These are phyloP conservation scores for Resseliella maxima DNA, from an alignment of 2,888 invertebrate genomes.

Conservation along the genomic window DNA sequence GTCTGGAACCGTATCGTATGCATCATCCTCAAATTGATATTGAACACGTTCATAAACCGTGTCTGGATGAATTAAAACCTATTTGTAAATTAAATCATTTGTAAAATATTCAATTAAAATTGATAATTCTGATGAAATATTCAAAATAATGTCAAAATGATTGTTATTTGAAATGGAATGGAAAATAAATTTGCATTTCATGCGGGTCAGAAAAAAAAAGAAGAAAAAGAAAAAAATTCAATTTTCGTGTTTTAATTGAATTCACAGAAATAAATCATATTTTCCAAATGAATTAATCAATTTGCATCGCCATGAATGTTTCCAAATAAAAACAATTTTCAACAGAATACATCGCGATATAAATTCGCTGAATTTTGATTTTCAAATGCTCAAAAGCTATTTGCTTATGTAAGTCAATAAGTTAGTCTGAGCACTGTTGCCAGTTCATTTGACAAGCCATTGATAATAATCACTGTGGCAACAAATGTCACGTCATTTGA, in stretches of 20 bases:
- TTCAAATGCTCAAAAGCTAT: no score
- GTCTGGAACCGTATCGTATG: conserved; percentile 92
- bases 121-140: neutral
- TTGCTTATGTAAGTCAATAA: no score
- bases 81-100: conserved; percentile 56
- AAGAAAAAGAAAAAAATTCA: no score
- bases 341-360: no score
- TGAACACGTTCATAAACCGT: conserved; percentile 92
- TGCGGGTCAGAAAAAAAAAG: no score
- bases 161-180: no score
- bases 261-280: neutral
- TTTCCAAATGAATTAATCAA: neutral
- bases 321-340: neutral
- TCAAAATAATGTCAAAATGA: conserved; percentile 5
- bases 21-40: conserved; percentile 94
- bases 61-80: conserved; percentile 87
- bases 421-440: neutral
- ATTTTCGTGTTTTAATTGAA: neutral
- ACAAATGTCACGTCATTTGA: no score
- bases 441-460: no score
- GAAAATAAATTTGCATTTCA: no score
- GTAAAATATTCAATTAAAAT: conserved; percentile 3
- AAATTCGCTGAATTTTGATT: no score
- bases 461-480: neutral
- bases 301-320: neutral